A percentile compares a stretch with the other conserved stretches of the same genome.
Evolutionary conservation across 2,113 vertebrate species (phyloP).

Genomic region (Sebastes schlegelii): DNA sequence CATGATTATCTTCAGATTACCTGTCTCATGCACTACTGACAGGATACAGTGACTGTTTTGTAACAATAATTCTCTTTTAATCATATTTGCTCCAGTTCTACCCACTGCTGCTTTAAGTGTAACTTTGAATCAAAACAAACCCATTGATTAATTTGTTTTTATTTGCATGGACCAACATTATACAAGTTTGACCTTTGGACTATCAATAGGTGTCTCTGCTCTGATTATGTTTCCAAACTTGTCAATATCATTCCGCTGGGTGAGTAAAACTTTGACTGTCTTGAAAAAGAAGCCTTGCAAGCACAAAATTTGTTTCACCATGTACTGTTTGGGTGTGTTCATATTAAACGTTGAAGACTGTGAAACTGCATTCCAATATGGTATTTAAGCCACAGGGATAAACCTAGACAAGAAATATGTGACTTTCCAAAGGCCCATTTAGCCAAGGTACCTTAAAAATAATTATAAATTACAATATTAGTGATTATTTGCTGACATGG

Average conservation of each 20-base stretch:
- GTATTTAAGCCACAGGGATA: neutral
- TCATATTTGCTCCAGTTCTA: no score
- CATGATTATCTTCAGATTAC: no score
- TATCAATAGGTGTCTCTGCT: conserved; percentile 10
- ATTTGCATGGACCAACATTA: neutral
- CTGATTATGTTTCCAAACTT: conserved; percentile 2
- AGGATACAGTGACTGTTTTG: no score
- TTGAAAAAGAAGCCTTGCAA: neutral
- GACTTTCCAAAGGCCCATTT: neutral
- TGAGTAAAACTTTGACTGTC: neutral
- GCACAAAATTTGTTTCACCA: neutral
- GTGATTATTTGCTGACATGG: conserved; percentile 15
- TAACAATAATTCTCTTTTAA: no score
- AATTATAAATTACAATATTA: neutral
- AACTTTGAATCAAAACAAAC: neutral
- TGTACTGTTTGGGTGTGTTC: neutral
- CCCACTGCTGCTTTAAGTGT: no score
- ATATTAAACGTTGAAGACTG: neutral
- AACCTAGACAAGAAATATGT: neutral
- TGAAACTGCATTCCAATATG: neutral
- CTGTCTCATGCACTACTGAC: no score
- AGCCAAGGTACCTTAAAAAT: neutral
- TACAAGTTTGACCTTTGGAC: conserved; percentile 14
- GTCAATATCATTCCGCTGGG: neutral
- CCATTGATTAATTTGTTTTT: neutral